These are phyloP conservation scores for Molossus alvarezi DNA, from an alignment of 2,797 vertebrate species.

Conservation along the genomic window DNA sequence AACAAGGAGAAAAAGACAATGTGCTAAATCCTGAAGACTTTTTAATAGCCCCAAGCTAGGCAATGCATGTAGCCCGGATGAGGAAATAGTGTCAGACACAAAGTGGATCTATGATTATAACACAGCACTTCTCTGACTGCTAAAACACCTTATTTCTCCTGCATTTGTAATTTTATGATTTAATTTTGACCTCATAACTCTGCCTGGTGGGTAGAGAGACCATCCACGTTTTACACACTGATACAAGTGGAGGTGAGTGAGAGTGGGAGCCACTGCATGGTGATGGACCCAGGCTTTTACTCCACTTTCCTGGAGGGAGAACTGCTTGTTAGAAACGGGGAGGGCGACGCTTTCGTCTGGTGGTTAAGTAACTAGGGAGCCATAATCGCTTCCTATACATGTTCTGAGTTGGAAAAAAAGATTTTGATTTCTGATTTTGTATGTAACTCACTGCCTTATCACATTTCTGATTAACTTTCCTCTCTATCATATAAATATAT, in stretches of 20 bases:
- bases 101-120: constrained; percentile 48
- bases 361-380: neutral
- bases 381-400: neutral
- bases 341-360: neutral
- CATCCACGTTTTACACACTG: neutral
- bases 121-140: neutral
- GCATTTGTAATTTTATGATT: neutral
- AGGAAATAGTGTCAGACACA: constrained; percentile 67
- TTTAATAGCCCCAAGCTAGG: constrained; percentile 61
- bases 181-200: constrained; percentile 8
- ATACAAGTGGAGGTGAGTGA: neutral
- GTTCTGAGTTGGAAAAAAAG: neutral
- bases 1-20: constrained; percentile 60
- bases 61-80: neutral
- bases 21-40: constrained; percentile 46
- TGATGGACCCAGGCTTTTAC: neutral
- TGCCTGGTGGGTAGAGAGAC: neutral
- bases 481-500: neutral
- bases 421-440: constrained; percentile 19
- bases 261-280: no score
- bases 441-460: neutral
- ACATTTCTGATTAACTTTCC: neutral
- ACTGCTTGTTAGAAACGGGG: neutral
- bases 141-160: constrained; percentile 56
- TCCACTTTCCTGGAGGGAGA: neutral